phyloP scores from a whole-genome alignment of 2,113 vertebrate species.

The Callospermophilus lateralis region DNA sequence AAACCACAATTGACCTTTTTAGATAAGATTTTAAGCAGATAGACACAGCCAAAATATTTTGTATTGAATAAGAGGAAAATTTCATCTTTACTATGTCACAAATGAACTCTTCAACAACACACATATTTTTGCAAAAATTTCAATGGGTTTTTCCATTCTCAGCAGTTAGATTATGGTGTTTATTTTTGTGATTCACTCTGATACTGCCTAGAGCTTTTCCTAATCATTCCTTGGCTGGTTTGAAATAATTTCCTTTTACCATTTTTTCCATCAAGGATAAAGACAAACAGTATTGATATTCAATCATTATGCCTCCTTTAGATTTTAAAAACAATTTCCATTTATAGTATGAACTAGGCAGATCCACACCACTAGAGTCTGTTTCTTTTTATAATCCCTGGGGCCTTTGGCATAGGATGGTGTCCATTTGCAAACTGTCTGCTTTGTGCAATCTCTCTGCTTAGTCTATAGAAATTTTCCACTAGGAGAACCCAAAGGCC shows the following conservation, averaged over 20 bases:
- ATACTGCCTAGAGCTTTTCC: background rate
- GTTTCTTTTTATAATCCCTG: constrained; percentile 25
- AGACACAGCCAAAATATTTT: background rate
- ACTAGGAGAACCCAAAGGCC: constrained; percentile 25
- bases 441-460: background rate
- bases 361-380: background rate
- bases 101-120: background rate
- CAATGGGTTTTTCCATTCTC: background rate
- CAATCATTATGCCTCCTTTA: background rate
- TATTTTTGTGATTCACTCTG: background rate
- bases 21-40: background rate
- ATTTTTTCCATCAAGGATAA: constrained; percentile 47
- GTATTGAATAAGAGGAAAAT: background rate
- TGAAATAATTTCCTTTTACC: constrained; percentile 52
- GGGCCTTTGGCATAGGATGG: background rate
- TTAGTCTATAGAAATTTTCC: constrained; percentile 57
- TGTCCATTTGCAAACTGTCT: background rate
- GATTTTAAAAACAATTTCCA: constrained; percentile 52
- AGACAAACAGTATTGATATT: constrained; percentile 26
- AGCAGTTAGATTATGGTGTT: background rate
- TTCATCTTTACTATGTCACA: constrained; percentile 11
- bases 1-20: background rate
- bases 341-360: background rate
- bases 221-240: constrained; percentile 8
- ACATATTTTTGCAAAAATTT: background rate